These are phyloP conservation scores for Schmidtea mediterranea DNA, from an alignment of 1,140 invertebrate genomes.

Conservation along the genomic window DNA sequence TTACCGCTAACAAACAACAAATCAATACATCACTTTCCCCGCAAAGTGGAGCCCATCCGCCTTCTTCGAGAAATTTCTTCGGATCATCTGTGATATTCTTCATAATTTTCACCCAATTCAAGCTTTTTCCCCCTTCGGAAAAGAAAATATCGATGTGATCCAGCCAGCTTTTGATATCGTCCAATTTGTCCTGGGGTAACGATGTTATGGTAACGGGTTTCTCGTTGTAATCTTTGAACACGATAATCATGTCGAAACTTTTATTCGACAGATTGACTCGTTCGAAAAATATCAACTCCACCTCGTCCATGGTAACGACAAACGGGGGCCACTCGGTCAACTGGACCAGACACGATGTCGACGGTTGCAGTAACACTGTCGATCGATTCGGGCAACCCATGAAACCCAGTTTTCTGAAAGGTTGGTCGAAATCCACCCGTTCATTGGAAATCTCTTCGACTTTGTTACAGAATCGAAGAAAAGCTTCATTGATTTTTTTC, in stretches of 20 bases:
- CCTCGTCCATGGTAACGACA: constrained; percentile 82
- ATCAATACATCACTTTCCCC: constrained; percentile 29
- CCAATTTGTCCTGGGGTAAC: constrained; percentile 88
- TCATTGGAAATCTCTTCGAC: constrained; percentile 70
- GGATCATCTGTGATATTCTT: constrained; percentile 96
- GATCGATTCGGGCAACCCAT: constrained; percentile 85
- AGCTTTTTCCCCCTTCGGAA: constrained; percentile 82
- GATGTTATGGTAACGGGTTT: constrained; percentile 86
- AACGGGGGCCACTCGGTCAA: constrained; percentile 96
- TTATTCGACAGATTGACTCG: constrained; percentile 89
- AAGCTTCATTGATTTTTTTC: constrained; percentile 80
- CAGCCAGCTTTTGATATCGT: constrained; percentile 95
- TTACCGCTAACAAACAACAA: too few relatives aligned
- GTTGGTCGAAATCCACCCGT: constrained; percentile 90
- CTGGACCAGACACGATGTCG: constrained; percentile 78
- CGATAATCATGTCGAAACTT: constrained; percentile 98
- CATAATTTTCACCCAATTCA: constrained; percentile 99
- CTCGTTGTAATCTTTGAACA: constrained; percentile 84
- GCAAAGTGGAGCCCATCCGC: constrained; percentile 91
- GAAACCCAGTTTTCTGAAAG: constrained; percentile 85
- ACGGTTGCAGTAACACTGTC: constrained; percentile 80
- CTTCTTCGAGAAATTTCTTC: constrained; percentile 86
- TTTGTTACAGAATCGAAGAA: constrained; percentile 92
- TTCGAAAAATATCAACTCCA: constrained; percentile 93
- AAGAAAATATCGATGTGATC: constrained; percentile 51